Evolutionary conservation across 2,797 vertebrate genomes (phyloP).

Genomic region (Clangula hyemalis): DNA sequence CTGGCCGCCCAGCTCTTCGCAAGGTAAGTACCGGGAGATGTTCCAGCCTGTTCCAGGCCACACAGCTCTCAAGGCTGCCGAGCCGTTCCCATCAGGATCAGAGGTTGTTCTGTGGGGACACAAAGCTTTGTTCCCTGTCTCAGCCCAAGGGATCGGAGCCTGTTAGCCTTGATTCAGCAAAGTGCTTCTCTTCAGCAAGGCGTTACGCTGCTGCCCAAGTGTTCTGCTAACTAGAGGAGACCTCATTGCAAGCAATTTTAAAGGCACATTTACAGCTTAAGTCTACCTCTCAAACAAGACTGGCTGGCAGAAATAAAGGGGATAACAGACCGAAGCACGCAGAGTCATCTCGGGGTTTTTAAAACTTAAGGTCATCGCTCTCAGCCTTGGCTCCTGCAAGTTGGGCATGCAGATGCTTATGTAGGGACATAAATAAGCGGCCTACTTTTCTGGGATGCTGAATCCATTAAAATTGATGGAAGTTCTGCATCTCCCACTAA

Average conservation of each 20-base stretch:
- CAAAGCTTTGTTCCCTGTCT: neutral
- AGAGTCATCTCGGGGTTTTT: conserved; percentile 39
- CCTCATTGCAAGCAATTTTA: conserved; percentile 18
- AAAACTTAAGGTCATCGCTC: conserved; percentile 60
- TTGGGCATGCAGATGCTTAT: conserved; percentile 20
- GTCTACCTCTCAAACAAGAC: conserved; percentile 11
- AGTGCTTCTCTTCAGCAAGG: conserved; percentile 14
- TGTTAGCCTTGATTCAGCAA: neutral
- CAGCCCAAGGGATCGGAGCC: neutral
- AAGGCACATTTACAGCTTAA: conserved; percentile 15
- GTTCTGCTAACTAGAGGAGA: conserved; percentile 32
- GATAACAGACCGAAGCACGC: neutral
- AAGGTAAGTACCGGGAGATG: fast-evolving
- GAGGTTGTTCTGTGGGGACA: neutral
- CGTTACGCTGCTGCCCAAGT: neutral
- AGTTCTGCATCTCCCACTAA: conserved; percentile 48
- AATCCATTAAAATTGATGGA: conserved; percentile 69
- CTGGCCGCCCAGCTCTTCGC: too few species aligned
- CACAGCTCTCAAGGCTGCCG: neutral
- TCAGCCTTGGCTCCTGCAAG: conserved; percentile 49
- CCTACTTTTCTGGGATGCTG: conserved; percentile 64
- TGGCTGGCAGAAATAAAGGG: conserved; percentile 18
- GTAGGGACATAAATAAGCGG: conserved; percentile 60
- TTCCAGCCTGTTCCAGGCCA: neutral
- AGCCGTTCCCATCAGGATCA: neutral